A percentile compares a stretch with the other conserved stretches of the same genome.
Conservation (phyloP, 37 sponge, comb jelly and placozoan species). For the Ianthella basta region DNA sequence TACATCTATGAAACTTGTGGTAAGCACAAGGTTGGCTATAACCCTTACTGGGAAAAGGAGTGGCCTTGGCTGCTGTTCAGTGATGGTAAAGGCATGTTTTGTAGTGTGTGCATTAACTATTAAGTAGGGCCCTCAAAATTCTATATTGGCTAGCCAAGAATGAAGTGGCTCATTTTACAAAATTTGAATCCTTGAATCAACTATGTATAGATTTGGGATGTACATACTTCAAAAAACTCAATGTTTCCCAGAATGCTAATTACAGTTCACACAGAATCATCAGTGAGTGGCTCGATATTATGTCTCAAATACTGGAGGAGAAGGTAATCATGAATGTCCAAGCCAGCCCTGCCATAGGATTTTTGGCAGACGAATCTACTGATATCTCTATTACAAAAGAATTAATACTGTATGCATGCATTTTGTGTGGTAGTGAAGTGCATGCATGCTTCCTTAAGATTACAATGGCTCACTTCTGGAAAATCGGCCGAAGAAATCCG, state of each 20-base stretch:
- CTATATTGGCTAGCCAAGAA: constrained; percentile 43
- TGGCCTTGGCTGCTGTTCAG: constrained; percentile 2
- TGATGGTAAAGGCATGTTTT: constrained; percentile 10
- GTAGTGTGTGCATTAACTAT: background rate
- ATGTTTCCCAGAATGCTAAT: too few species aligned
- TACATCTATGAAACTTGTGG: too few species aligned
- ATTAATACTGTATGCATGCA: constrained; percentile 42
- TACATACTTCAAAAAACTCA: background rate
- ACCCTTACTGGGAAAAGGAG: constrained; percentile 14
- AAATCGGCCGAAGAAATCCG: background rate
- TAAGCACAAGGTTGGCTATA: constrained; percentile 15
- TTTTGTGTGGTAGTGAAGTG: background rate
- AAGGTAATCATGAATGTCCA: background rate
- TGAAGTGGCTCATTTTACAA: constrained; percentile 37
- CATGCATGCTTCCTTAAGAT: constrained; percentile 37
- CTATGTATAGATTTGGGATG: constrained; percentile 29
- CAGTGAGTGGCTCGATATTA: too few species aligned
- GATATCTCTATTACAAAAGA: constrained; percentile 27
- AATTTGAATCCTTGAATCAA: constrained; percentile 30
- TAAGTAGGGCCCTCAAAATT: constrained; percentile 22
- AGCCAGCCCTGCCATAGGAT: background rate
- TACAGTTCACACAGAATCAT: too few species aligned
- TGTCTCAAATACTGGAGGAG: too few species aligned
- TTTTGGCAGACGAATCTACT: constrained; percentile 40
- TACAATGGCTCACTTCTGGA: constrained; percentile 27